Evolutionary conservation across 1,140 invertebrate genomes (phyloP).

Genomic region (Zophobas atratus): DNA sequence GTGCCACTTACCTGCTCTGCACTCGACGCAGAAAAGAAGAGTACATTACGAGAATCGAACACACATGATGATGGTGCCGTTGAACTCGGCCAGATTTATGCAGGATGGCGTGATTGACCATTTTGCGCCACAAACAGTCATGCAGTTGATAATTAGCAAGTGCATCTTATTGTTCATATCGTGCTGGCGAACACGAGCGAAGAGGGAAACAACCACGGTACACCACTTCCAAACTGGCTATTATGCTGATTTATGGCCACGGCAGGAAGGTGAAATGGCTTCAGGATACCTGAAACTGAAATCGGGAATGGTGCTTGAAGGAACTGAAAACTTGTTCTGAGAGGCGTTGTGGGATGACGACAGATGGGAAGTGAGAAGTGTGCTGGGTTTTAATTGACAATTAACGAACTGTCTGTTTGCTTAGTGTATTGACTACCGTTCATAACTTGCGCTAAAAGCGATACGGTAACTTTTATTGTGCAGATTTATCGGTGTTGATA

Average conservation of each 20-base stretch:
- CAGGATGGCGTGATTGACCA: conserved; percentile 30
- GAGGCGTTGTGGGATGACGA: too few relatives aligned
- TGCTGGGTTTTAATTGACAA: too few relatives aligned
- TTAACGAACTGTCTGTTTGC: too few relatives aligned
- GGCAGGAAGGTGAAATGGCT: neutral
- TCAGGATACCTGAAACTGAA: neutral
- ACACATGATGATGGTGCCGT: conserved; percentile 58
- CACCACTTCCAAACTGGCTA: neutral
- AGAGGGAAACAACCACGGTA: neutral
- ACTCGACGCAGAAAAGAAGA: conserved; percentile 65
- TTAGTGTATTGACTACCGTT: too few relatives aligned
- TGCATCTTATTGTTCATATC: conserved; percentile 5
- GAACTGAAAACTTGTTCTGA: too few relatives aligned
- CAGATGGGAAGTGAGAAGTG: too few relatives aligned
- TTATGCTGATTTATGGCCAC: neutral
- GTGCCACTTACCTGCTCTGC: conserved; percentile 67
- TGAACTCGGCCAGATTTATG: conserved; percentile 60
- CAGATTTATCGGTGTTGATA: too few relatives aligned
- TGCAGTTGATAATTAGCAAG: conserved; percentile 25
- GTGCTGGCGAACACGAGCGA: neutral
- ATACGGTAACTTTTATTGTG: too few relatives aligned
- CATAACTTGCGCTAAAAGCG: too few relatives aligned
- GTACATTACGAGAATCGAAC: conserved; percentile 64
- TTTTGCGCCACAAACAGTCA: conserved; percentile 8
- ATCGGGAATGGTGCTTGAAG: neutral